A percentile compares a stretch with the other conserved stretches of the same genome.
phyloP scores from a whole-genome alignment of 2,888 invertebrate genomes.

The Agrochola lota region DNA sequence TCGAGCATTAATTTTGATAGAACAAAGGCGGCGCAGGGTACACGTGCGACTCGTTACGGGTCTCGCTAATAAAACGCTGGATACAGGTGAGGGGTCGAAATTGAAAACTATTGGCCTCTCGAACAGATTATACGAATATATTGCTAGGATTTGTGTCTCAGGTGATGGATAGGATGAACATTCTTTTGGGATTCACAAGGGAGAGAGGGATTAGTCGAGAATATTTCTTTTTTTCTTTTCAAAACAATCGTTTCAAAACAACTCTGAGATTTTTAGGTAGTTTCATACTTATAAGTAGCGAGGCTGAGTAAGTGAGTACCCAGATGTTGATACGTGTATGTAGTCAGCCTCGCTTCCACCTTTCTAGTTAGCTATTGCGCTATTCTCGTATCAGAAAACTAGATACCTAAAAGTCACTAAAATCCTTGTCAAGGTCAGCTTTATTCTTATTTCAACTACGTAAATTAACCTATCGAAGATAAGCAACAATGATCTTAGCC shows the following conservation, averaged over 20 bases:
- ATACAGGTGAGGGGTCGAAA: conserved; percentile 88
- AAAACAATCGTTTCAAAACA: background rate
- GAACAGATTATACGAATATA: conserved; percentile 77
- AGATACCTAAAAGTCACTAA: background rate
- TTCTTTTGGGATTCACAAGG: conserved; percentile 55
- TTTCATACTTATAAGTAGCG: background rate
- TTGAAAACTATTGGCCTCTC: conserved; percentile 89
- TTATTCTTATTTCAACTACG: background rate
- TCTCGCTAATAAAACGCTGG: conserved; percentile 88
- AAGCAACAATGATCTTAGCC: background rate
- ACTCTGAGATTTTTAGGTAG: background rate
- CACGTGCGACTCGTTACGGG: conserved; percentile 87
- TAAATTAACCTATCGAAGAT: background rate
- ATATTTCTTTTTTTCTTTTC: background rate
- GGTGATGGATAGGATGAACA: conserved; percentile 72
- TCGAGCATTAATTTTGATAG: conserved; percentile 79
- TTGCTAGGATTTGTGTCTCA: conserved; percentile 79
- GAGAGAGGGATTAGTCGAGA: background rate
- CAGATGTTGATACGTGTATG: background rate
- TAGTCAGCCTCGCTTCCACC: background rate
- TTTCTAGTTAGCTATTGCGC: background rate
- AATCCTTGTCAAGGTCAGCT: background rate
- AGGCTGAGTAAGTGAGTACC: too few species aligned
- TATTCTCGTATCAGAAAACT: background rate
- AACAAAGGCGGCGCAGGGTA: conserved; percentile 84